phyloP scores from a whole-genome alignment of 2,888 invertebrate species.

The Caenorhabditis drosophilae region DNA sequence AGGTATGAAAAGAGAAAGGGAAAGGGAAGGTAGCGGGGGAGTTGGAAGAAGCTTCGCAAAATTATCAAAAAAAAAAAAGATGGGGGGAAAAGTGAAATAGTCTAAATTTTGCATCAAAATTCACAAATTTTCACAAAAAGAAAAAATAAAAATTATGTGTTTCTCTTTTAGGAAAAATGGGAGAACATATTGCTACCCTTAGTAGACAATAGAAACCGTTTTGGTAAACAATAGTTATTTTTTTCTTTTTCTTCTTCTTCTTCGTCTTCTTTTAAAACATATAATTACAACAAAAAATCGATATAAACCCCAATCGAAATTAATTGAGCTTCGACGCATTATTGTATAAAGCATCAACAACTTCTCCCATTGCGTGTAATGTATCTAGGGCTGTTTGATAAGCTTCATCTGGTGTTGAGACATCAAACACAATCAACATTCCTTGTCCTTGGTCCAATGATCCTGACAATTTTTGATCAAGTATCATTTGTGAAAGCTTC shows the following conservation, averaged over 20 bases:
- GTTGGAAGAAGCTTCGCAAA: too few relatives aligned
- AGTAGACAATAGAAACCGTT: conserved; percentile 1
- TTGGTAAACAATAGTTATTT: background rate
- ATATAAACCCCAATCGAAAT: too few relatives aligned
- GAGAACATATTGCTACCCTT: conserved; percentile 3
- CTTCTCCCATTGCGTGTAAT: conserved; percentile 91
- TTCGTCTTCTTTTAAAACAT: too few relatives aligned
- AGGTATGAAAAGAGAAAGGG: too few relatives aligned
- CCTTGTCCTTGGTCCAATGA: conserved; percentile 94
- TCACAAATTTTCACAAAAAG: too few relatives aligned
- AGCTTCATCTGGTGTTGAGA: conserved; percentile 90
- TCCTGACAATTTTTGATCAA: conserved; percentile 88
- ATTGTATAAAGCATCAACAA: conserved; percentile 97
- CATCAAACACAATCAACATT: conserved; percentile 95
- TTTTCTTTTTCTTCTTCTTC: conserved; percentile 1
- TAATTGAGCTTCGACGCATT: conserved; percentile 89
- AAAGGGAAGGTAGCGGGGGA: too few relatives aligned
- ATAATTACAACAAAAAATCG: too few relatives aligned
- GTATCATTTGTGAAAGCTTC: conserved; percentile 98
- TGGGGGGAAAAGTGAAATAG: too few relatives aligned
- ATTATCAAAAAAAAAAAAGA: too few relatives aligned
- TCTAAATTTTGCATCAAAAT: too few relatives aligned
- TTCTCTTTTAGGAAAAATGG: background rate
- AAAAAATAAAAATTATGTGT: too few relatives aligned
- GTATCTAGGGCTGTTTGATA: conserved; percentile 96